A percentile compares a stretch with the other conserved stretches of the same genome.
phyloP scores from a whole-genome alignment of 23 tunicate genomes.

The Styela clava region DNA sequence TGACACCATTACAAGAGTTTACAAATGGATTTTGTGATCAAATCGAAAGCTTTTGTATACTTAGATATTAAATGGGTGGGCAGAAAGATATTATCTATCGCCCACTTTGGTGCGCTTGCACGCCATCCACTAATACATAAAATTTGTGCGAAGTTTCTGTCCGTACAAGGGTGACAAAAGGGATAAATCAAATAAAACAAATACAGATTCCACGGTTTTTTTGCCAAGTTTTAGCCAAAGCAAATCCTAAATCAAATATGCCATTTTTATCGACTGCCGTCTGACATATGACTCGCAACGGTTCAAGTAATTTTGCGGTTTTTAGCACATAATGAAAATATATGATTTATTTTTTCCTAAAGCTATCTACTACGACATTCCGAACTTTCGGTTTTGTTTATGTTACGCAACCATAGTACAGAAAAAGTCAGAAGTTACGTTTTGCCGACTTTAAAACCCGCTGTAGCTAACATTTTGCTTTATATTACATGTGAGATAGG shows the following conservation, averaged over 20 bases:
- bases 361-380: too few relatives aligned
- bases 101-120: background rate
- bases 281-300: background rate
- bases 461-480: too few relatives aligned
- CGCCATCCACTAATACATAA: background rate
- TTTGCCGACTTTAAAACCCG: too few relatives aligned
- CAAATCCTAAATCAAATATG: background rate
- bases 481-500: too few relatives aligned
- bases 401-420: too few relatives aligned
- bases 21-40: background rate
- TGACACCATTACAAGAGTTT: background rate
- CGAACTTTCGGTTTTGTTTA: too few relatives aligned
- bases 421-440: too few relatives aligned
- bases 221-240: background rate
- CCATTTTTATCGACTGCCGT: background rate
- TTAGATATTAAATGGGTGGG: background rate
- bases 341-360: too few relatives aligned
- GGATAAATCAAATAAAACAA: background rate
- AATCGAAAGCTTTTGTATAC: background rate
- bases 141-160: background rate
- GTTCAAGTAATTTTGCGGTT: background rate
- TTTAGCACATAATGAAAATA: too few relatives aligned
- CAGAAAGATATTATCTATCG: background rate
- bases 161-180: background rate
- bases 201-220: background rate